Base-by-base conservation (phyloP, 1,140 invertebrate species). In the Manduca sexta region DNA sequence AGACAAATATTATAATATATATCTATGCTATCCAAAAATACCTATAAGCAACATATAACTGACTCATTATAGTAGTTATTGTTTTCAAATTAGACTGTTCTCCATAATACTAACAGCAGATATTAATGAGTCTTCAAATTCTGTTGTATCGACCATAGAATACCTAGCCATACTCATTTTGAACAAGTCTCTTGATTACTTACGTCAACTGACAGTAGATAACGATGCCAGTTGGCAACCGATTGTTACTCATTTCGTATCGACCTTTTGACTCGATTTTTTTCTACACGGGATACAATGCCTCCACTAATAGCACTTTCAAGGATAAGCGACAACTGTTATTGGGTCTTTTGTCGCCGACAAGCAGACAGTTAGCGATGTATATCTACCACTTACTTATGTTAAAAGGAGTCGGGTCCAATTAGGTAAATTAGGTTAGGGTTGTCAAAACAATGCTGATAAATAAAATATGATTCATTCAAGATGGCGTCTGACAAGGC, bases 271-370 rank as follows among this genome's bases (percentile, higher is more conserved):
- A 40, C 38, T 18, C 16, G 4, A 11, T n/a, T 18, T 40, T 40
- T 40, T 18, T 38, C 49, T 13, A n/a, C 29, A 42, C 47, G 45
- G 43, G 17, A 48, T 60, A 77, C 74, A 77, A 77, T 74, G 52
- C 62, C 53, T 47, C 59, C 52, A 52, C 62, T 60, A 63, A 59
- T 56, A 67, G 63, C 52, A 51, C 49, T 68, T 55, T 73, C 66
- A 69, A 74, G 70, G 74, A 69, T 72, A 72, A 69, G 57, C 56
- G 50, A 60, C 54, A 54, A 67, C 64, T 64, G 62, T 72, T 72
- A 63, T 72, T n/a, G n/a, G n/a, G 65, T 72, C 56, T 70, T 72
- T 69, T 69, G 64, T 74, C 62, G 61, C 56, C 49, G 53, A 38
- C 41, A 31, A n/a, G 13, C 33, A 35, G 13, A 29, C 53, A 56